Evolutionary conservation across 1,140 invertebrate genomes (phyloP).

Genomic region (Drosophila watanabei): DNA sequence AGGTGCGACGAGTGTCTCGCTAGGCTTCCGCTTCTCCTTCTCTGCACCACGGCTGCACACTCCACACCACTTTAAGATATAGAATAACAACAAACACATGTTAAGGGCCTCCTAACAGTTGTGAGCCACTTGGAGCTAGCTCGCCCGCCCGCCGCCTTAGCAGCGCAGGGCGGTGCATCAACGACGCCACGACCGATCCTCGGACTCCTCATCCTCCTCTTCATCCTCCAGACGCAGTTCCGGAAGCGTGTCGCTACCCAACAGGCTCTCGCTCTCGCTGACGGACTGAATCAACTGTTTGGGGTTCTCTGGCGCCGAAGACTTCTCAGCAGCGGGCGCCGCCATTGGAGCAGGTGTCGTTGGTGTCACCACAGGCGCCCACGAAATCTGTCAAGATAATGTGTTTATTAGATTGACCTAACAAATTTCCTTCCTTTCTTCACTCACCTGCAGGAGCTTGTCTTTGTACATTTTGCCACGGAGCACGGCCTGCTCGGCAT

Average conservation of each 20-base stretch:
- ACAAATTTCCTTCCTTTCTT: not conserved
- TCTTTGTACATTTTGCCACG: conserved; percentile 85
- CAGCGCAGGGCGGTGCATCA: conserved; percentile 68
- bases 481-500: conserved; percentile 84
- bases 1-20: conserved; percentile 18
- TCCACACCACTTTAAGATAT: conserved; percentile 48
- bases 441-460: conserved; percentile 77
- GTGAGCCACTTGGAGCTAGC: conserved; percentile 54
- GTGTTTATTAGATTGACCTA: not conserved
- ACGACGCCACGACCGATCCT: conserved; percentile 85
- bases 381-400: conserved; percentile 61
- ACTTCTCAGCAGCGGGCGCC: conserved; percentile 64
- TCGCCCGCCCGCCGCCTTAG: conserved; percentile 36
- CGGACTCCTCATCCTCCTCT: conserved; percentile 84
- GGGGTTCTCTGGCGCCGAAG: conserved; percentile 39
- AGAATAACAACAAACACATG: conserved; percentile 81
- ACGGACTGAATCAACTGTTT: conserved; percentile 70
- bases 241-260: conserved; percentile 75
- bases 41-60: conserved; percentile 6
- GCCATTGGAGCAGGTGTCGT: conserved; percentile 49
- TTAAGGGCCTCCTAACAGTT: conserved; percentile 63
- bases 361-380: conserved; percentile 77
- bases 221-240: conserved; percentile 84
- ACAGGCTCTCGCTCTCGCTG: conserved; percentile 72
- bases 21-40: conserved; percentile 5